Percentiles rank a stretch among this genome's conserved stretches.
Conservation (phyloP, 2,888 invertebrate genomes). For the Cancer borealis region DNA sequence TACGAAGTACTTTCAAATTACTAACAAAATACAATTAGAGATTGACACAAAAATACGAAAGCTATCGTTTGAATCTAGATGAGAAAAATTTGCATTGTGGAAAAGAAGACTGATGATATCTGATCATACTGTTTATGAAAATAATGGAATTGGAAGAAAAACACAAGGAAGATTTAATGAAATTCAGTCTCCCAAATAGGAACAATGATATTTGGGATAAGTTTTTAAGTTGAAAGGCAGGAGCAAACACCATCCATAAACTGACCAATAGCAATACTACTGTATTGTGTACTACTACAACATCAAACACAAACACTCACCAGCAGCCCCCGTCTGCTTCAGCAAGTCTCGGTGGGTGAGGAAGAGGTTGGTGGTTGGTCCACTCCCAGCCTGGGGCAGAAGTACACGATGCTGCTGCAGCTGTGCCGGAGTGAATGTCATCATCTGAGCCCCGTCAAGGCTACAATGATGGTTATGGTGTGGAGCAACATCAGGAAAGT, state of each 20-base stretch:
- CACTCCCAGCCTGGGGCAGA: not conserved
- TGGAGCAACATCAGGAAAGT: not conserved
- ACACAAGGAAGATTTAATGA: no score
- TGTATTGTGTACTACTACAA: not conserved
- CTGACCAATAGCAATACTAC: not conserved
- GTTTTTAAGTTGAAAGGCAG: not conserved
- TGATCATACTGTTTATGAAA: no score
- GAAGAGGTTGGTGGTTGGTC: not conserved
- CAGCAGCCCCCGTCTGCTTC: constrained; percentile 19
- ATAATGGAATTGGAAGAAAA: no score
- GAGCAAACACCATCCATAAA: not conserved
- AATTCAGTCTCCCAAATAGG: no score
- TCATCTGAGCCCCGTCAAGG: constrained; percentile 7
- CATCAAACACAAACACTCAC: not conserved
- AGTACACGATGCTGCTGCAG: not conserved
- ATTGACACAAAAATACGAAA: no score
- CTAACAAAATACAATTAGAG: no score
- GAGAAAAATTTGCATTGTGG: no score
- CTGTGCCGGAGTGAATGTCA: not conserved
- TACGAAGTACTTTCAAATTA: no score
- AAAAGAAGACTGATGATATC: no score
- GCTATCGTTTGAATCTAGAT: no score
- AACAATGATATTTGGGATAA: not conserved
- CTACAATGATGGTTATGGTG: not conserved
- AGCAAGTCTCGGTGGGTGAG: not conserved